Evolutionary conservation across 2,113 vertebrate species (phyloP), one percentile per base, ranked within the genome.

Genomic region (Hippocampus barbouri): DNA sequence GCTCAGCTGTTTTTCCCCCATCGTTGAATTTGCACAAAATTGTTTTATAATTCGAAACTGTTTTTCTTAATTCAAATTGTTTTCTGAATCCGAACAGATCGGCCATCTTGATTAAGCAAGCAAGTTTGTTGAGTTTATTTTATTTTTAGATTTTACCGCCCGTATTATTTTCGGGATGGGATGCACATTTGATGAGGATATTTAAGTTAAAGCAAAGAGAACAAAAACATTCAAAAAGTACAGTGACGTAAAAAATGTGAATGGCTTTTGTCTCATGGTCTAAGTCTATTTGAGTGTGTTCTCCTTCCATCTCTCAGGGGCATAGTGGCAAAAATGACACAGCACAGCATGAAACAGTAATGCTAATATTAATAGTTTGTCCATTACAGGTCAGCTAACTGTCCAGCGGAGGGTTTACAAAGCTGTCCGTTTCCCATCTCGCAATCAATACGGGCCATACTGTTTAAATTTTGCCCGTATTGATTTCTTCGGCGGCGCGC

Each of bases 371-470:
- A 96, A 98, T 98, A 96, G 94, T 98, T 98, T 96, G 95, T 96
- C 96, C 95, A 98, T 98, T 98, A 98, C 95, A 97, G 96, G 96
- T 98, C 96, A 98, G 96, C 95, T 97, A 95, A 97, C 96, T 97
- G 96, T 98, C 96, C 94, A 87, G 91, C 93, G 90, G 93, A 97
- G 96, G 95, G 95, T 96, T 98, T 98, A 98, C 97, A 98, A 96
- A 98, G 96, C 96, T 96, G 95, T 97, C 96, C 94, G 90, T 95
- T 97, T 89, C 97, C 96, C 94, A 97, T 98, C 96, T 95, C 93
- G n/a, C 95, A 95, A 98, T 98, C 96, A 94, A 98, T 98, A 96
- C 89, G 66, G 54, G 94, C 93, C 96, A 97, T 97, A 98, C 96
- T 96, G 96, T 98, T 98, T 98, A 95, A 98, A 98, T 98, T 98